A percentile compares a stretch with the other conserved stretches of the same genome.
phyloP scores from a whole-genome alignment of 2,888 invertebrate genomes.

The Drosophila koepferae region DNA sequence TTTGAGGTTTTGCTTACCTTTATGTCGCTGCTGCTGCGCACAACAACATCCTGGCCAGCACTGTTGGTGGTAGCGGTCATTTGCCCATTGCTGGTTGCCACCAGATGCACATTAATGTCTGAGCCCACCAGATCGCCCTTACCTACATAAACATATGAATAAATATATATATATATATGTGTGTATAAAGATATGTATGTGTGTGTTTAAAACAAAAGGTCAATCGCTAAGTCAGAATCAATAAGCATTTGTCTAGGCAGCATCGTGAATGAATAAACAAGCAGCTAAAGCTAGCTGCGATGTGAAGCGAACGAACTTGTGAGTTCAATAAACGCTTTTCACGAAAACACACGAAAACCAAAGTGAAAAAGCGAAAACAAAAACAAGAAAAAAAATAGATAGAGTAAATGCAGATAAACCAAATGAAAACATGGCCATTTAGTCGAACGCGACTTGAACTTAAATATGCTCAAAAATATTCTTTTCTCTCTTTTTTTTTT shows the following conservation, averaged over 20 bases:
- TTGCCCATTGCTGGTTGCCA: constrained; percentile 88
- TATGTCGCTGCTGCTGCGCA: constrained; percentile 97
- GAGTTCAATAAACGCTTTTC: constrained; percentile 67
- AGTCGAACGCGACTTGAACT: constrained; percentile 30
- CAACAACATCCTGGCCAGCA: constrained; percentile 89
- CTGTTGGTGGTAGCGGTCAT: constrained; percentile 87
- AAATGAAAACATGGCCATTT: constrained; percentile 38
- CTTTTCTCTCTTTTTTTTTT: too few species aligned
- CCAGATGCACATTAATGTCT: constrained; percentile 93
- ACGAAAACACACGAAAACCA: constrained; percentile 8
- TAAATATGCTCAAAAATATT: background rate
- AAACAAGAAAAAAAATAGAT: constrained; percentile 11
- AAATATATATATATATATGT: background rate
- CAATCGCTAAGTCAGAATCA: constrained; percentile 63
- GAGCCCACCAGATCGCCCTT: constrained; percentile 98
- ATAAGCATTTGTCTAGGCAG: constrained; percentile 78
- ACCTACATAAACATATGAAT: constrained; percentile 86
- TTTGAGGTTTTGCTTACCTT: constrained; percentile 86
- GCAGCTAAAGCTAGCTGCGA: constrained; percentile 39
- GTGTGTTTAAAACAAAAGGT: constrained; percentile 55
- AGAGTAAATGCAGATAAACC: constrained; percentile 13
- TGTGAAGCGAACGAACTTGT: constrained; percentile 65
- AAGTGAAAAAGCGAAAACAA: constrained; percentile 17
- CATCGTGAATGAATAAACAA: constrained; percentile 70
- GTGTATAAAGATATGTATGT: background rate